Conservation (phyloP, 1,140 invertebrate species). For the Armadillidium nasatum region DNA sequence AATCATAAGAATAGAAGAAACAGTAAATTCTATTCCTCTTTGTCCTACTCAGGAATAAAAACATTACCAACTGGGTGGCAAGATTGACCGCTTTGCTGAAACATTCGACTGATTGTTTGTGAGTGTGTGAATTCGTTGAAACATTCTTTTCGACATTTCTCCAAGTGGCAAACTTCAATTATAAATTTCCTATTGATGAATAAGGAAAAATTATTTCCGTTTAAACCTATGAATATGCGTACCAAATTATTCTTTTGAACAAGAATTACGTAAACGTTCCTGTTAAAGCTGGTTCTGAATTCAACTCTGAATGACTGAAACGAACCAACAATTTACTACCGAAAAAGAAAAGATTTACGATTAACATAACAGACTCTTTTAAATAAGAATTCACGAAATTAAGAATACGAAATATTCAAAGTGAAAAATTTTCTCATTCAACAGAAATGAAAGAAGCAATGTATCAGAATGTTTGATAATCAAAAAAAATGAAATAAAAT, state of each 20-base stretch:
- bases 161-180: not conserved
- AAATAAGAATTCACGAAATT: no score
- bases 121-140: not conserved
- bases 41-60: not conserved
- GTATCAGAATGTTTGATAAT: no score
- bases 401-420: no score
- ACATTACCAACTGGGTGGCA: not conserved
- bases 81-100: not conserved
- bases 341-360: no score
- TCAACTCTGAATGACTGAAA: no score
- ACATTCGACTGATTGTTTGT: not conserved
- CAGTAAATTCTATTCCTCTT: slow-evolving; percentile 3
- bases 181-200: slow-evolving; percentile 12
- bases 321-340: no score
- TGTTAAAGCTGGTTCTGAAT: no score
- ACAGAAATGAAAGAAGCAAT: no score
- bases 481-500: no score
- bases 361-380: no score
- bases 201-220: not conserved
- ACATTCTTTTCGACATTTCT: not conserved
- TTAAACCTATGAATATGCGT: not conserved
- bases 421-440: no score
- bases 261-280: no score
- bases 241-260: not conserved
- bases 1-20: slow-evolving; percentile 9